Percentiles rank a stretch among this genome's conserved stretches.
These are phyloP conservation scores for Poecilia wingei DNA, from an alignment of 2,797 vertebrate genomes.

Conservation along the genomic window DNA sequence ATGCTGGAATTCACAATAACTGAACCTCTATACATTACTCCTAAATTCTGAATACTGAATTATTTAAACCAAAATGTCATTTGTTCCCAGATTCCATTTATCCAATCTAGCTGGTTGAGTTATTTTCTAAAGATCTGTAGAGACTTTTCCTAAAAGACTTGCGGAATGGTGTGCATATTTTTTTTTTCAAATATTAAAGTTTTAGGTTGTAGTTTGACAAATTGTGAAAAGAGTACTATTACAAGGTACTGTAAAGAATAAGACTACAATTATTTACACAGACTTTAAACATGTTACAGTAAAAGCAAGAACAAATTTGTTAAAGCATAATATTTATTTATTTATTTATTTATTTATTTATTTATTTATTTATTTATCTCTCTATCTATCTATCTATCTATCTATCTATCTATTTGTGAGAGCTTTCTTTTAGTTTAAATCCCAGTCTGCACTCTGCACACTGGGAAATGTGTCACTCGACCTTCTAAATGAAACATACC, in stretches of 20 bases:
- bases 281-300: background rate
- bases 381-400: no score
- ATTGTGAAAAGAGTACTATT: background rate
- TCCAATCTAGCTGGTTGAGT: background rate
- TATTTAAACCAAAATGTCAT: no score
- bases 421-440: conserved; percentile 14
- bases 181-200: background rate
- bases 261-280: background rate
- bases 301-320: background rate
- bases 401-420: background rate
- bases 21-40: background rate
- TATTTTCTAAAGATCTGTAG: background rate
- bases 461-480: conserved; percentile 55
- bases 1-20: background rate
- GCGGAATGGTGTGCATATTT: no score
- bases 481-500: conserved; percentile 73
- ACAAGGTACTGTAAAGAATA: background rate
- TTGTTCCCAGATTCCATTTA: background rate
- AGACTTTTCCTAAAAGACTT: no score
- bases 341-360: no score
- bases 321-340: background rate
- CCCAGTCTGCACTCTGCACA: conserved; percentile 34
- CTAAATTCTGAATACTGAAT: no score
- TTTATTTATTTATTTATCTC: no score
- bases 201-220: background rate